These are phyloP conservation scores for Clivina fossor DNA, from an alignment of 2,888 invertebrate genomes.

Conservation along the genomic window DNA sequence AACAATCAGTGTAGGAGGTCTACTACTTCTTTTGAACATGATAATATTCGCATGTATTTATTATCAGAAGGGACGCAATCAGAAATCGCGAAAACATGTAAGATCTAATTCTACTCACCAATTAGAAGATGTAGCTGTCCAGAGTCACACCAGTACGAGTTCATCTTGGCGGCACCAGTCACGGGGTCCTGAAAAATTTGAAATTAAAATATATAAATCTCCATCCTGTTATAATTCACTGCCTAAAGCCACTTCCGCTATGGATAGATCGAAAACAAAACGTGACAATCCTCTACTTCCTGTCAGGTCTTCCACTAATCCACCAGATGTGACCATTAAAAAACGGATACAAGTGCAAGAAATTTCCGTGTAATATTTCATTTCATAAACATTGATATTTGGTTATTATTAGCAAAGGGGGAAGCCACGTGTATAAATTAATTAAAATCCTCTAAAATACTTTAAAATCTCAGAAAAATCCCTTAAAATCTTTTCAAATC, in stretches of 20 bases:
- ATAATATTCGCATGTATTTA: constrained; percentile 77
- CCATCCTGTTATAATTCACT: constrained; percentile 59
- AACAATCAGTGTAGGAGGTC: constrained; percentile 74
- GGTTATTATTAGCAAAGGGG: background rate
- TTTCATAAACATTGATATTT: constrained; percentile 4
- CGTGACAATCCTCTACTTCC: constrained; percentile 52
- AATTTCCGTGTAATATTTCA: constrained; percentile 69
- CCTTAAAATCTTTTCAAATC: too few relatives aligned
- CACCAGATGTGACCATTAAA: constrained; percentile 63
- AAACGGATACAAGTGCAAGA: constrained; percentile 81
- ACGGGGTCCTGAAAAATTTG: constrained; percentile 48
- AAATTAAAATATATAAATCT: constrained; percentile 49
- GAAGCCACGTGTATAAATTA: background rate
- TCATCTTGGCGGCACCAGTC: constrained; percentile 38
- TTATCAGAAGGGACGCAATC: constrained; percentile 67
- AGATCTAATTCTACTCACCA: constrained; percentile 49
- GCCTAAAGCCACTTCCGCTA: constrained; percentile 50
- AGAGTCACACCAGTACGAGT: constrained; percentile 38
- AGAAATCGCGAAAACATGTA: constrained; percentile 34
- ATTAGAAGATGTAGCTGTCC: constrained; percentile 51
- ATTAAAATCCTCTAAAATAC: too few relatives aligned
- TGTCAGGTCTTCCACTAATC: constrained; percentile 51
- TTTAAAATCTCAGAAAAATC: too few relatives aligned
- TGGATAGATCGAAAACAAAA: constrained; percentile 43
- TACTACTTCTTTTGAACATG: constrained; percentile 70